A percentile compares a stretch with the other conserved stretches of the same genome.
phyloP scores from a whole-genome alignment of 92 coral and sea anemone species.

The Parazoanthus atlanticus region DNA sequence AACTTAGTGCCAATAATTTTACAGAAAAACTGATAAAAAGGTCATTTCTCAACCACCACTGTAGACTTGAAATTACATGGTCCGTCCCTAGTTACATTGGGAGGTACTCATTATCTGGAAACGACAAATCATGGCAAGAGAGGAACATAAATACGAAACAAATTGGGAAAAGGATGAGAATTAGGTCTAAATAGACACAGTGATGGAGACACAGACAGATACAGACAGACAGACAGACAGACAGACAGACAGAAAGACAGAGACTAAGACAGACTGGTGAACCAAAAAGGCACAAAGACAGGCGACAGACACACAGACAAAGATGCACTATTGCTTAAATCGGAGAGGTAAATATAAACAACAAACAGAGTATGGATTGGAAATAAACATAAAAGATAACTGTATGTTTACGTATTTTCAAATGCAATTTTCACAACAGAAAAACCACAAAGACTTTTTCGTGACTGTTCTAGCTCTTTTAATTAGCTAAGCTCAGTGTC shows the following conservation, averaged over 20 bases:
- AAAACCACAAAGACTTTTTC: too few species aligned
- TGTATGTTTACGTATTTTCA: neutral
- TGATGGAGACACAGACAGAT: neutral
- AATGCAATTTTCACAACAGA: neutral
- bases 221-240: neutral
- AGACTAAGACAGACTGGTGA: neutral
- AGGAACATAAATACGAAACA: neutral
- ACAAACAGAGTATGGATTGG: too few species aligned
- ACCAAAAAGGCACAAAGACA: too few species aligned
- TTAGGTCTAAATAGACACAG: neutral
- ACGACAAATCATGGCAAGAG: neutral
- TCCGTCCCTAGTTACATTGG: neutral
- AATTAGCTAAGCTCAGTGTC: neutral
- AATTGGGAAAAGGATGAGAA: neutral
- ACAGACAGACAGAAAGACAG: too few species aligned
- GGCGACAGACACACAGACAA: neutral
- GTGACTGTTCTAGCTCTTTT: neutral
- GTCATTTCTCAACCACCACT: too few species aligned
- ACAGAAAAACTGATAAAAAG: too few species aligned
- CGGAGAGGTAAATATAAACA: neutral
- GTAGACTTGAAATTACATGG: too few species aligned
- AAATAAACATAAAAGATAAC: too few species aligned
- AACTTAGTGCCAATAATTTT: neutral
- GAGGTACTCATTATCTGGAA: neutral
- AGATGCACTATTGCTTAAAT: neutral